Percentiles rank a stretch among this genome's conserved stretches.
Evolutionary conservation across 2,888 invertebrate genomes (phyloP).

Genomic region (Corbicula japonica): DNA sequence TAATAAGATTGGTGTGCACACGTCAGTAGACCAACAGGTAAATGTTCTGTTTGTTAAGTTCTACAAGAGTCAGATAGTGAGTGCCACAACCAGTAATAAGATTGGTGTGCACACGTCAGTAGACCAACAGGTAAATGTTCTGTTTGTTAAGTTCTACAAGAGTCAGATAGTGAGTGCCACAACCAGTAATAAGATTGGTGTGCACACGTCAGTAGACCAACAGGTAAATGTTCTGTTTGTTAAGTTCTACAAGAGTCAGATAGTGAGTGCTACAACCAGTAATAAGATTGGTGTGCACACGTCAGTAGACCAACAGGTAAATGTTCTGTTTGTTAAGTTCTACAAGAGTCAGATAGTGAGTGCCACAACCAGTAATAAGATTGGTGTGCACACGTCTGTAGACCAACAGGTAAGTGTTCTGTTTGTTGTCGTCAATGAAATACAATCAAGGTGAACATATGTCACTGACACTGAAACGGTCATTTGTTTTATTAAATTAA

Average conservation of each 20-base stretch:
- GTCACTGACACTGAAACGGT: no score
- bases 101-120: slow-evolving; percentile 86
- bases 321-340: slow-evolving; percentile 92
- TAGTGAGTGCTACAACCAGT: slow-evolving; percentile 96
- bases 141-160: slow-evolving; percentile 81
- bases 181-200: slow-evolving; percentile 93
- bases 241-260: slow-evolving; percentile 81
- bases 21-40: slow-evolving; percentile 87
- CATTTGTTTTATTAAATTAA: no score
- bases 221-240: no score
- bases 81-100: slow-evolving; percentile 97
- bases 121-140: slow-evolving; percentile 87
- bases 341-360: slow-evolving; percentile 90
- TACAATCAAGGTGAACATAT: no score
- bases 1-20: slow-evolving; percentile 90
- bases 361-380: slow-evolving; percentile 96
- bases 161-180: slow-evolving; percentile 93
- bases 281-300: slow-evolving; percentile 90
- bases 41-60: no score
- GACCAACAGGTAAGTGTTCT: slow-evolving; percentile 87
- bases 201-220: slow-evolving; percentile 87
- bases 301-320: slow-evolving; percentile 92
- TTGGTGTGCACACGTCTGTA: slow-evolving; percentile 85
- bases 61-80: slow-evolving; percentile 89
- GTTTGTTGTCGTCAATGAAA: no score